A percentile compares a stretch with the other conserved stretches of the same genome.
Evolutionary conservation across 2,113 vertebrate species (phyloP).

Genomic region (Amblyopsis rosae): DNA sequence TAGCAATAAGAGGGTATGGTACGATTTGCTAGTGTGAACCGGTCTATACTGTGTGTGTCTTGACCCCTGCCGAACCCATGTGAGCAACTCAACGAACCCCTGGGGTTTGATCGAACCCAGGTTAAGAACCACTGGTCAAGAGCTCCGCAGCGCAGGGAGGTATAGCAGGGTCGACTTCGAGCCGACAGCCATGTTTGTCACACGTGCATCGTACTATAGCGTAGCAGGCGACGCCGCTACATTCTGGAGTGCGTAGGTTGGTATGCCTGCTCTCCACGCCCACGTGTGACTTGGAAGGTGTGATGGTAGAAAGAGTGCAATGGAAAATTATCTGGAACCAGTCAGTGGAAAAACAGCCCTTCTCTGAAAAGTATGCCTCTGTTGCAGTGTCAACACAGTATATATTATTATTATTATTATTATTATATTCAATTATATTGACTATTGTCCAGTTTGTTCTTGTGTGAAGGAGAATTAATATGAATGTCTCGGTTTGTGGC

Average conservation of each 20-base stretch:
- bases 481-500: background rate
- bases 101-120: background rate
- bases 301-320: constrained; percentile 10
- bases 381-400: background rate
- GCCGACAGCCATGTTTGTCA: constrained; percentile 51
- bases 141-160: background rate
- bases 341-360: constrained; percentile 14
- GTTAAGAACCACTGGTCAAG: background rate
- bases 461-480: background rate
- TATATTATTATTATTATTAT: no score
- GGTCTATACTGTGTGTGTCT: no score
- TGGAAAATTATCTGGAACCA: constrained; percentile 8
- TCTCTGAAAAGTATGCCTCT: constrained; percentile 1
- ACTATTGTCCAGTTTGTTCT: no score
- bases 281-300: constrained; percentile 13
- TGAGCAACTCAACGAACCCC: background rate
- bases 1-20: no score
- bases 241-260: constrained; percentile 1
- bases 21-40: no score
- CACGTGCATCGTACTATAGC: constrained; percentile 54
- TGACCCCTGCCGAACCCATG: no score
- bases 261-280: constrained; percentile 20
- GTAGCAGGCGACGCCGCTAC: background rate
- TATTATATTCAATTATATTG: no score
- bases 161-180: constrained; percentile 36